These are phyloP conservation scores for Babyrousa celebensis DNA, from an alignment of 2,797 vertebrate species.

Conservation along the genomic window DNA sequence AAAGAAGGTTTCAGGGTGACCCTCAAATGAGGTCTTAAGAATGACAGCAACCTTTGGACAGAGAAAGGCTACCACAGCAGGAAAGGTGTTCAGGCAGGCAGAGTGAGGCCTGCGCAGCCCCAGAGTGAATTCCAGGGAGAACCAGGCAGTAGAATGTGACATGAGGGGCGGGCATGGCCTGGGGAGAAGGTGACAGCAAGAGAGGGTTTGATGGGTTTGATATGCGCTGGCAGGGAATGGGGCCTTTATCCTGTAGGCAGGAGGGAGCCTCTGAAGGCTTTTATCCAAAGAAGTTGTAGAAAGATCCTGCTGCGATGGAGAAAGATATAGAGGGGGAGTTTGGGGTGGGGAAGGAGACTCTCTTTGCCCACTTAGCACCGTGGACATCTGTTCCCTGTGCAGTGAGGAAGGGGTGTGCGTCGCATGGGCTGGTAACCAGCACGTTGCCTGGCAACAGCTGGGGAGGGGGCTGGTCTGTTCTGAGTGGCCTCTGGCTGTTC, in stretches of 20 bases:
- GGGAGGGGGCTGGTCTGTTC: neutral
- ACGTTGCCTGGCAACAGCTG: neutral
- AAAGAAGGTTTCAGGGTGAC: neutral
- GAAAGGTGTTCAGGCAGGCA: neutral
- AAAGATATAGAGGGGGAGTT: neutral
- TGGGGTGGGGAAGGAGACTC: neutral
- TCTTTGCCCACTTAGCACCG: neutral
- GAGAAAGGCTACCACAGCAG: neutral
- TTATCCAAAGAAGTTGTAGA: neutral
- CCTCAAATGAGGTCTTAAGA: neutral
- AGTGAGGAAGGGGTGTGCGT: neutral
- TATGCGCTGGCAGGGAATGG: neutral
- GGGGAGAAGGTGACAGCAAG: neutral
- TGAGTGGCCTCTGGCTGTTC: conserved; percentile 27
- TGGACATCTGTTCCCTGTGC: neutral
- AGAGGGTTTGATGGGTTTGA: neutral
- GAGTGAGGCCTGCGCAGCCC: neutral
- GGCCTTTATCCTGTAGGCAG: neutral
- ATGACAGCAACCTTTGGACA: neutral
- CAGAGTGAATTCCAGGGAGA: neutral
- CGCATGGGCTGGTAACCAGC: neutral
- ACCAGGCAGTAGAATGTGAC: neutral
- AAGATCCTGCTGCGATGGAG: neutral
- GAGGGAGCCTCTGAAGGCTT: neutral
- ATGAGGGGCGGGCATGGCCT: neutral